A percentile compares a stretch with the other conserved stretches of the same genome.
phyloP scores from a whole-genome alignment of 2,113 vertebrate genomes.

The Cygnus atratus region DNA sequence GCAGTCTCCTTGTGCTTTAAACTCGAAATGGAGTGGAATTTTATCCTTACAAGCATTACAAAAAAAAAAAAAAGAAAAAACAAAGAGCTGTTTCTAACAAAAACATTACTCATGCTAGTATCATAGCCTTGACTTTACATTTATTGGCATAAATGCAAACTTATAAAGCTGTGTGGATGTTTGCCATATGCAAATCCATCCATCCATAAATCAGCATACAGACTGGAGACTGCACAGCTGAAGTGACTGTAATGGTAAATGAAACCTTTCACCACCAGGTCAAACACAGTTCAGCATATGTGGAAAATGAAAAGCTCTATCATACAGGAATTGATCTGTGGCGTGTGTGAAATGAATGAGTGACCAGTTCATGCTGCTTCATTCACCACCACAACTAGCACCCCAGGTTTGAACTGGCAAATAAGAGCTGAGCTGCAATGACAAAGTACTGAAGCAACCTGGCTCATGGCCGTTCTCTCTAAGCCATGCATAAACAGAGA shows the following conservation, averaged over 20 bases:
- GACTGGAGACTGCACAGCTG: slow-evolving; percentile 53
- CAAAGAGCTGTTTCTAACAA: slow-evolving; percentile 45
- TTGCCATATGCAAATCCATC: slow-evolving; percentile 65
- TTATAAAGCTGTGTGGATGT: slow-evolving; percentile 49
- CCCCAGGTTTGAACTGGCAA: not conserved
- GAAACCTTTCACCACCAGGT: slow-evolving; percentile 61
- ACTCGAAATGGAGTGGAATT: not conserved
- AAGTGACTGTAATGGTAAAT: slow-evolving; percentile 61
- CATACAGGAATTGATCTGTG: not conserved
- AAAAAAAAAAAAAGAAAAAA: not conserved
- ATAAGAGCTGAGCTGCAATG: not conserved
- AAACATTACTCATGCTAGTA: slow-evolving; percentile 44
- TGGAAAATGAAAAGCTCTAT: slow-evolving; percentile 30
- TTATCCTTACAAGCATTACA: not conserved
- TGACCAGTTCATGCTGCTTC: not conserved
- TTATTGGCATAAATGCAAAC: slow-evolving; percentile 49
- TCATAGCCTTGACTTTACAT: slow-evolving; percentile 20
- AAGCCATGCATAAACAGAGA: not conserved
- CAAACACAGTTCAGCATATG: slow-evolving; percentile 56
- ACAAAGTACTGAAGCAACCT: not conserved
- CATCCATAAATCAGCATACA: slow-evolving; percentile 49
- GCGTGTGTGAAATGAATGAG: not conserved
- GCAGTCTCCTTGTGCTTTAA: not conserved
- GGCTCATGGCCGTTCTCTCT: not conserved
- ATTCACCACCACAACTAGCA: not conserved